Base-by-base conservation (phyloP, 2,113 vertebrate genomes). In the Dascyllus trimaculatus region DNA sequence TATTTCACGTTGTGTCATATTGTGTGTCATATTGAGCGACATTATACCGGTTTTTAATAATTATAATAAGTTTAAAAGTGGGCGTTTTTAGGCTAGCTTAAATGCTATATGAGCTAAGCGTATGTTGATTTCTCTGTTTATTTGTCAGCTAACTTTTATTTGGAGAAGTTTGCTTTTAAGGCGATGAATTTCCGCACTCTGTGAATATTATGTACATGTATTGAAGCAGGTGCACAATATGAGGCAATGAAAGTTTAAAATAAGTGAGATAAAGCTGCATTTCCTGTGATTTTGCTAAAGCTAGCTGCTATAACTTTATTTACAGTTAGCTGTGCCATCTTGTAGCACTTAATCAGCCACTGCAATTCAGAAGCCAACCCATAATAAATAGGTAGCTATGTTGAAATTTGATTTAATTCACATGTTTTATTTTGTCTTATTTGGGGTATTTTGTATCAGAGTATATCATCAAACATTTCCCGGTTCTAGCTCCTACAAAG, bases 381-480 rank as follows among this genome's bases (percentile, higher is more conserved):
- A 9, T 4, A 48, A 48, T 48, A 18, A 48, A 48, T 18, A 18
- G 46, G 17, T 17, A 18, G 46, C 46, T 18, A 48, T n/a, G n/a
- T n/a, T n/a, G n/a, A n/a, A n/a, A n/a, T n/a, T n/a, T n/a, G n/a
- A n/a, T 48, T 48, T 48, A 11, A 40, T 9, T 9, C 9, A 40
- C 38, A 29, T 29, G 29, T 35, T 67, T 25, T 10, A 67, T 54
- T 67, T n/a, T n/a, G n/a, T n/a, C n/a, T n/a, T n/a, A n/a, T n/a
- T n/a, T n/a, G n/a, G n/a, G n/a, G n/a, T n/a, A n/a, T n/a, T n/a
- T 4, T 0, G 10, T 18, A 46, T 15, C 64, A 29, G 6, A 29
- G 29, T 29, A 24, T 49, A 35, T 43, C 40, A 43, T 43, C 0
- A 53, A 67, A 40, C 49, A 0, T 43, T 54, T 68, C 40, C 29